Conservation (phyloP, 2,113 vertebrate genomes). For the Lepisosteus osseus region DNA sequence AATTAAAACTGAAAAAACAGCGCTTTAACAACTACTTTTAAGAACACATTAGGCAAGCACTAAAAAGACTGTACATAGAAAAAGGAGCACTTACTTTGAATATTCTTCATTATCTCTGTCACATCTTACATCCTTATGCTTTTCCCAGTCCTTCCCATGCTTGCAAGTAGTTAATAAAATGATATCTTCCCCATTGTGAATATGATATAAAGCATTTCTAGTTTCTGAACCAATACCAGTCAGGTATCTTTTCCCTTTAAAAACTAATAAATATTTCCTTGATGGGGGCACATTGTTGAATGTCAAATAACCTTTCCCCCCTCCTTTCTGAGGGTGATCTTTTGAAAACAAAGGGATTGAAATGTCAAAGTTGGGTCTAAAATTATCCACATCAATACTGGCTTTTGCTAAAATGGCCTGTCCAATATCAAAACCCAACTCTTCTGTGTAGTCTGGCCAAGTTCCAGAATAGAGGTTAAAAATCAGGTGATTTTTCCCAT, state of each 20-base stretch:
- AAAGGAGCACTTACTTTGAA: conserved; percentile 63
- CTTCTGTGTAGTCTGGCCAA: conserved; percentile 75
- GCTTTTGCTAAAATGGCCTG: conserved; percentile 73
- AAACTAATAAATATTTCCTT: conserved; percentile 73
- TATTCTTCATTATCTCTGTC: conserved; percentile 69
- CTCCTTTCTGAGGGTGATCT: conserved; percentile 67
- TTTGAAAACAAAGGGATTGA: conserved; percentile 75
- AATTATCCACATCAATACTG: conserved; percentile 67
- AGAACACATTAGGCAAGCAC: no score
- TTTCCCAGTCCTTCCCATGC: conserved; percentile 77
- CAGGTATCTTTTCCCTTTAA: conserved; percentile 75
- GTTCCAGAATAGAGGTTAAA: conserved; percentile 76
- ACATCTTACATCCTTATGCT: conserved; percentile 69
- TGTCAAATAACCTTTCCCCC: conserved; percentile 49
- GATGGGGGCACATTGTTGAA: conserved; percentile 55
- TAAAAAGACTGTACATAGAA: conserved; percentile 16
- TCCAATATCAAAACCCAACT: conserved; percentile 72
- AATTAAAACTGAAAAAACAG: no score
- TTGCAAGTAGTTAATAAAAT: conserved; percentile 74
- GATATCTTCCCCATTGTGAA: conserved; percentile 71
- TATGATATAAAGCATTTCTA: conserved; percentile 72
- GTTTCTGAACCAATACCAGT: conserved; percentile 76
- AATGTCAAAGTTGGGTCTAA: conserved; percentile 68
- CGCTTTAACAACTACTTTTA: no score
- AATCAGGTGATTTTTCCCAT: conserved; percentile 72